These are phyloP conservation scores for Austrolebias charrua DNA, from an alignment of 2,797 vertebrate species.

Conservation along the genomic window DNA sequence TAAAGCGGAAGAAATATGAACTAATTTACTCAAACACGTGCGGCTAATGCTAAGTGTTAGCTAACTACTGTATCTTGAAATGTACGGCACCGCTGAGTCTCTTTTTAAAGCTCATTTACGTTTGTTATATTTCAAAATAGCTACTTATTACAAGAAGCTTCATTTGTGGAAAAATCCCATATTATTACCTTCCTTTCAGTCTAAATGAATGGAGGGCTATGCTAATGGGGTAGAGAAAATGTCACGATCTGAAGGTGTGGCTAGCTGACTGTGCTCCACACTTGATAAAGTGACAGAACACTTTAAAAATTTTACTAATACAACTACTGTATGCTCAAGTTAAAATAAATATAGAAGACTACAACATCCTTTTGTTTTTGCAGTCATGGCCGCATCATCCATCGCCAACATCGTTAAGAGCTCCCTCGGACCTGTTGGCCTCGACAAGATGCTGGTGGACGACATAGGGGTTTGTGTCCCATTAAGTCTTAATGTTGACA, in stretches of 20 bases:
- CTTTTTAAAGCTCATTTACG: accelerated
- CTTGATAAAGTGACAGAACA: constrained; percentile 59
- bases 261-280: constrained; percentile 39
- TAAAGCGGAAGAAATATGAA: not conserved
- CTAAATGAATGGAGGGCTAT: constrained; percentile 81
- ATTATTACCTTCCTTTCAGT: constrained; percentile 80
- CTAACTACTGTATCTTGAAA: constrained; percentile 12
- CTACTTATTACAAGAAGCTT: accelerated
- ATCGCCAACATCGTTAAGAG: constrained; percentile 99
- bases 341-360: no score
- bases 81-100: not conserved
- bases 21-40: constrained; percentile 54
- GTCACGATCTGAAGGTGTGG: constrained; percentile 77
- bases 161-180: constrained; percentile 64
- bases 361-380: not conserved
- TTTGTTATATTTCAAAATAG: accelerated
- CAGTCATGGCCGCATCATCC: constrained; percentile 94
- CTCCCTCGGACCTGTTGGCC: constrained; percentile 93
- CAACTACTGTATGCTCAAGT: not conserved
- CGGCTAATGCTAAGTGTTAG: constrained; percentile 57
- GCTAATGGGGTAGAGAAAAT: constrained; percentile 84
- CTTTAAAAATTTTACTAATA: accelerated
- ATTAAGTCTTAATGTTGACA: not conserved
- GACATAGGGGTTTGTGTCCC: constrained; percentile 90
- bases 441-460: constrained; percentile 98